Conservation (phyloP, 2,113 vertebrate species). For the Mustela nigripes region DNA sequence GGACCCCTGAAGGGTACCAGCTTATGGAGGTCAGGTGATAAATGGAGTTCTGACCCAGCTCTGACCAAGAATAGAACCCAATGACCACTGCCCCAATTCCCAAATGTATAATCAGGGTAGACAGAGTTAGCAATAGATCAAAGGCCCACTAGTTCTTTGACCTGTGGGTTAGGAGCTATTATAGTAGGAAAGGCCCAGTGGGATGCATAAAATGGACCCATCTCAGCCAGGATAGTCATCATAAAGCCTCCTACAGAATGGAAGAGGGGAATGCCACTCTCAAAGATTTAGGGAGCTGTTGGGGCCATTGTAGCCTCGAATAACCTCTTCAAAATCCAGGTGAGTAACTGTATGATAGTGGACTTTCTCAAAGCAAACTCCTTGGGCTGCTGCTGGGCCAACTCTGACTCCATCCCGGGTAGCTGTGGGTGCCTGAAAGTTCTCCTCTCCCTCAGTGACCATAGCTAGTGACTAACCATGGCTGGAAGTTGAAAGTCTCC, state of each 20-base stretch:
- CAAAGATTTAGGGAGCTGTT: background rate
- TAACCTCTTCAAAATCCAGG: background rate
- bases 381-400: background rate
- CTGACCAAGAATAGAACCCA: background rate
- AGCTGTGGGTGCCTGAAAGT: too few species aligned
- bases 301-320: background rate
- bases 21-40: too few species aligned
- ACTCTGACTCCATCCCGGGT: background rate
- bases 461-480: too few species aligned
- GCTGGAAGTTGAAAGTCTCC: background rate
- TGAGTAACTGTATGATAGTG: rapidly evolving
- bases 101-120: background rate
- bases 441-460: background rate
- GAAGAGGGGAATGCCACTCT: background rate
- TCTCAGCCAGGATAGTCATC: background rate
- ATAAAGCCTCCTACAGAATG: background rate
- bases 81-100: background rate
- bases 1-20: background rate
- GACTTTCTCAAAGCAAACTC: background rate
- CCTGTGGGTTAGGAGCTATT: background rate
- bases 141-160: background rate
- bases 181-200: background rate
- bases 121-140: background rate
- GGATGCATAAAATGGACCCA: background rate
- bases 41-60: background rate